Evolutionary conservation across 2,113 vertebrate genomes (phyloP), one percentile per base, ranked within the genome.

Genomic region (Ondatra zibethicus): DNA sequence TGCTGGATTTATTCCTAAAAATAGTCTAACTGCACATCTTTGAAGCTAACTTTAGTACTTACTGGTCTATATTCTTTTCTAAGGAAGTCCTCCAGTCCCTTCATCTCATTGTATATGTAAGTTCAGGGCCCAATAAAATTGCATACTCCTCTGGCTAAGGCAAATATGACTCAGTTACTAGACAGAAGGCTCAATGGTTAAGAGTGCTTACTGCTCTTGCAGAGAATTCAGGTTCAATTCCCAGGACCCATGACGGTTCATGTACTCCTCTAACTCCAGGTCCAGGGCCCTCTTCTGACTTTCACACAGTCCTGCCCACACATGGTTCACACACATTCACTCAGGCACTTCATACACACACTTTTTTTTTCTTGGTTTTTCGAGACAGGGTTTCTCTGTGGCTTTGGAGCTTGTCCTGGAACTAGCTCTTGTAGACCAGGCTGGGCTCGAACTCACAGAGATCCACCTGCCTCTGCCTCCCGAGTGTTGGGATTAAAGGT

Each of bases 31-130:
- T 58, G 55, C 55, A 58, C 55, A 58, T 58, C 55, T 58, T 58
- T 58, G 55, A 91, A 78, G 4, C 25, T 86, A 95, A 95, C 27
- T 89, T 91, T 95, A 97, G 45, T 58, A 87, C 87, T 92, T 52
- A 50, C 10, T 82, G 76, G 12, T 88, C 29, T 75, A 47, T 81
- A 61, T 89, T 93, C 8, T 81, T 73, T 92, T 88, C 42, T 90
- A 76, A 52, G 84, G 11, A 92, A 33, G 39, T 63, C 8, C 80
- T 80, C 23, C 21, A 58, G 27, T 61, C 19, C 70, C 21, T 68
- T 76, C n/a, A 10, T 65, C 27, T 45, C 31, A 92, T 91, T 92
- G 47, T 73, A 4, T n/a, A 6, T 45, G 7, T 73, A 88, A 94
- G 10, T 7, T 93, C 55, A 70, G 68, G 19, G 95, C 23, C 66